These are phyloP conservation scores for Fistularia commersonii DNA, from an alignment of 2,797 vertebrate genomes.

Conservation along the genomic window DNA sequence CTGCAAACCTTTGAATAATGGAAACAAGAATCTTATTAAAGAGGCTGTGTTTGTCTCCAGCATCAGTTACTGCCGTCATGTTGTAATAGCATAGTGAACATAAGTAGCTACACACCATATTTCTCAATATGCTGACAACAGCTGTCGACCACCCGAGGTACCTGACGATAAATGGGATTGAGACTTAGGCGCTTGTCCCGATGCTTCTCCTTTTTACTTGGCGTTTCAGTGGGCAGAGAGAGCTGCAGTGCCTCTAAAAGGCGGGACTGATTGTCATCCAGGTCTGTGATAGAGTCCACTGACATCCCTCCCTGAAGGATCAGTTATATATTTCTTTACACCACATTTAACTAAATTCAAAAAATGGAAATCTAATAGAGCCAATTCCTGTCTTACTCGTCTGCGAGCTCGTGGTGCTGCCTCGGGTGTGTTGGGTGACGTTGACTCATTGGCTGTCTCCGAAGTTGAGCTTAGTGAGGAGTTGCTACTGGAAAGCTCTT, in stretches of 20 bases:
- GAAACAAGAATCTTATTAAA: no score
- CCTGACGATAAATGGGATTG: constrained; percentile 94
- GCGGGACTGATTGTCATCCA: constrained; percentile 93
- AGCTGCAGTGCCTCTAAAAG: constrained; percentile 93
- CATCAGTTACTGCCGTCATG: background rate
- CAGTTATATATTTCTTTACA: background rate
- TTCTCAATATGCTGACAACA: constrained; percentile 95
- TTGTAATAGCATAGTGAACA: background rate
- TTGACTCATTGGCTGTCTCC: constrained; percentile 90
- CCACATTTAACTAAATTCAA: no score
- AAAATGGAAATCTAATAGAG: background rate
- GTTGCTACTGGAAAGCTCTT: constrained; percentile 95
- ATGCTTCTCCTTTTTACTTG: constrained; percentile 92
- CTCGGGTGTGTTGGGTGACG: constrained; percentile 89
- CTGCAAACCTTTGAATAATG: constrained; percentile 78
- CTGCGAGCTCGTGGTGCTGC: constrained; percentile 83
- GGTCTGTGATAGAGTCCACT: constrained; percentile 94
- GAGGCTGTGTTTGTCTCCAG: no score
- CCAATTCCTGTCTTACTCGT: constrained; percentile 76
- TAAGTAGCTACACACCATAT: constrained; percentile 75
- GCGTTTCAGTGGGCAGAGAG: constrained; percentile 86
- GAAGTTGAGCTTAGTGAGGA: constrained; percentile 95
- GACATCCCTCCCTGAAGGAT: constrained; percentile 88
- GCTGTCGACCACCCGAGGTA: constrained; percentile 91
- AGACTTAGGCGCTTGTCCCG: constrained; percentile 91